Conservation (phyloP, 1,140 invertebrate species). For the Conus ventricosus region DNA sequence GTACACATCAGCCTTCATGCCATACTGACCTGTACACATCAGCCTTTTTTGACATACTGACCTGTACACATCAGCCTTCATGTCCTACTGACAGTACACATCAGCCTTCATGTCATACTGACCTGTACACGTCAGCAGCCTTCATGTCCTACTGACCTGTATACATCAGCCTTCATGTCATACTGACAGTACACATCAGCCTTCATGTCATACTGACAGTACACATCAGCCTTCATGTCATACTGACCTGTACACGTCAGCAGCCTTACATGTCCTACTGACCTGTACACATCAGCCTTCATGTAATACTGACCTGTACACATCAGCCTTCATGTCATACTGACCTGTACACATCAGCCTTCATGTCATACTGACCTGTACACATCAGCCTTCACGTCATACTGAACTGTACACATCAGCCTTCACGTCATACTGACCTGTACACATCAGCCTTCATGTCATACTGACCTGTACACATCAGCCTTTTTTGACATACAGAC, state of each 20-base stretch:
- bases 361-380: constrained; percentile 44
- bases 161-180: neutral
- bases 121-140: constrained; percentile 59
- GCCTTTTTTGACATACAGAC: no score
- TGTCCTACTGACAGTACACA: neutral
- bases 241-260: neutral
- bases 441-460: neutral
- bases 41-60: neutral
- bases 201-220: constrained; percentile 46
- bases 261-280: neutral
- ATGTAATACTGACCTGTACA: constrained; percentile 45
- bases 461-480: neutral
- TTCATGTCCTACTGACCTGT: constrained; percentile 46
- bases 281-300: neutral
- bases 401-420: constrained; percentile 5
- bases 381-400: constrained; percentile 58
- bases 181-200: constrained; percentile 3
- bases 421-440: no score
- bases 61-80: neutral
- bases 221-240: neutral
- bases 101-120: neutral
- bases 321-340: constrained; percentile 55
- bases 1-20: neutral
- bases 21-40: neutral
- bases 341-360: neutral